Conservation (phyloP, 2,113 vertebrate species). For the Aegotheles bennettii region DNA sequence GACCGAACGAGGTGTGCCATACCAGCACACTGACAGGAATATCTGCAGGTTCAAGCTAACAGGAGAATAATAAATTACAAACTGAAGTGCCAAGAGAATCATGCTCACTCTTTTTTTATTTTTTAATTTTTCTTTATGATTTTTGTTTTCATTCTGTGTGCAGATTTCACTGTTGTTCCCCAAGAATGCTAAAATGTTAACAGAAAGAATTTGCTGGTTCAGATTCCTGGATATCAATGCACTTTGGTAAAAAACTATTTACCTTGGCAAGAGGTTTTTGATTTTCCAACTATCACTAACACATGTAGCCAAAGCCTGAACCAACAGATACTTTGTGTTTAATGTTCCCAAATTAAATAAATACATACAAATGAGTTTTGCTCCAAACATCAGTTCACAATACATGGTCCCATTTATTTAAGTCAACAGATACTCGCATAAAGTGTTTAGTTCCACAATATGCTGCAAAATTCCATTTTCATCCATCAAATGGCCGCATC, state of each 20-base stretch:
- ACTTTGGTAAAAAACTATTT: conserved; percentile 27
- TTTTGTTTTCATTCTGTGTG: background rate
- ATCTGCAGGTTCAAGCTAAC: background rate
- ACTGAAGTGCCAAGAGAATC: background rate
- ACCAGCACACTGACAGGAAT: background rate
- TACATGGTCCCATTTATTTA: background rate
- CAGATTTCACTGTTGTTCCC: conserved; percentile 1
- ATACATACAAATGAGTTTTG: background rate
- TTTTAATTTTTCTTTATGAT: no score
- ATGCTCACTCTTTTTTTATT: background rate
- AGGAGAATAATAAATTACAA: conserved; percentile 8
- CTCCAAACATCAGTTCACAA: background rate
- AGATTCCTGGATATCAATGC: conserved; percentile 14
- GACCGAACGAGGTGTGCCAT: background rate
- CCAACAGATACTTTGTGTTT: background rate
- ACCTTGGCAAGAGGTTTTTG: background rate
- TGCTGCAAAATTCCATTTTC: background rate
- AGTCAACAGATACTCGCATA: background rate
- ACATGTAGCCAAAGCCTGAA: background rate
- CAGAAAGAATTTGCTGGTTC: conserved; percentile 1
- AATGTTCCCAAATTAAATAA: background rate
- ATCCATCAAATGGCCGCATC: background rate
- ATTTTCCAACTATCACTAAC: background rate
- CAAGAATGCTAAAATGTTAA: conserved; percentile 9
- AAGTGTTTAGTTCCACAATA: background rate